A percentile compares a stretch with the other conserved stretches of the same genome.
These are phyloP conservation scores for Ophraella communa DNA, from an alignment of 2,888 invertebrate genomes.

Conservation along the genomic window DNA sequence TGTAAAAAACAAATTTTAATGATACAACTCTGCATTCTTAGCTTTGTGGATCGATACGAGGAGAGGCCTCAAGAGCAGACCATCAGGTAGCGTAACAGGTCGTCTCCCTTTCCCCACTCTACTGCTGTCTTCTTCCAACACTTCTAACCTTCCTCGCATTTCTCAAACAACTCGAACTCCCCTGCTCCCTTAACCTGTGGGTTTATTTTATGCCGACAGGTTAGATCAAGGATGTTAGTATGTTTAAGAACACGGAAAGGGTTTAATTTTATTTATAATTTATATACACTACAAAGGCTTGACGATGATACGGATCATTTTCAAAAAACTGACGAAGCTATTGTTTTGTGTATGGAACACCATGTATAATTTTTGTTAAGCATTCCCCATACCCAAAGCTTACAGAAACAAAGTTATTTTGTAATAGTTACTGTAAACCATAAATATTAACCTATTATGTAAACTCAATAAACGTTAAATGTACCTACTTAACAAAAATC, in stretches of 20 bases:
- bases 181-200: conserved; percentile 3
- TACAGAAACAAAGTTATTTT: no score
- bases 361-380: no score
- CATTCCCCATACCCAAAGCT: no score
- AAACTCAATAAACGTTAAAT: no score
- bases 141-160: conserved; percentile 1
- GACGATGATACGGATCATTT: no score
- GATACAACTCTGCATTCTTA: conserved; percentile 6
- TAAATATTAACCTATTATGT: no score
- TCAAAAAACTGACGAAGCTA: no score
- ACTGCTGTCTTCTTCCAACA: conserved; percentile 1
- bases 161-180: conserved; percentile 3
- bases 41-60: conserved; percentile 47
- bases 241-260: not conserved
- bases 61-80: conserved; percentile 51
- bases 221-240: conserved; percentile 4
- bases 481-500: no score
- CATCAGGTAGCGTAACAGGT: conserved; percentile 53
- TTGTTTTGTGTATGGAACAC: no score
- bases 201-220: conserved; percentile 12
- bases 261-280: conserved; percentile 6
- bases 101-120: conserved; percentile 34
- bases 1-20: not conserved
- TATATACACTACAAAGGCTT: not conserved
- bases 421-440: no score